A percentile compares a stretch with the other conserved stretches of the same genome.
Evolutionary conservation across 2,888 invertebrate genomes (phyloP).

Genomic region (Antitype chi): DNA sequence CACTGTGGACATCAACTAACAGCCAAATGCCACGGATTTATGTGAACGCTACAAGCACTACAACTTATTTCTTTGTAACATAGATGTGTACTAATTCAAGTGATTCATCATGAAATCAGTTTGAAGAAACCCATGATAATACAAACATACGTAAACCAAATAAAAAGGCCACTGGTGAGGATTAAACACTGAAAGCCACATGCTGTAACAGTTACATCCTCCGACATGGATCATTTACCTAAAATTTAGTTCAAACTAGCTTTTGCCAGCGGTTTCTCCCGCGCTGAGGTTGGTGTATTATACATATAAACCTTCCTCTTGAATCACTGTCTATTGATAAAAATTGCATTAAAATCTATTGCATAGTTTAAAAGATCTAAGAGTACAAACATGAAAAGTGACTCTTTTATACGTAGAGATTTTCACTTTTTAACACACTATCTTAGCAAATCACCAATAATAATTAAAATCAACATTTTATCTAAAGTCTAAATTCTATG

Average conservation of each 20-base stretch:
- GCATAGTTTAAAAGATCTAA: no score
- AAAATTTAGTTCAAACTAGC: neutral
- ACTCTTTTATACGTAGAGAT: no score
- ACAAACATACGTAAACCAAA: neutral
- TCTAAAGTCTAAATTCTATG: neutral
- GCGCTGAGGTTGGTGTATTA: no score
- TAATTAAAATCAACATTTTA: neutral
- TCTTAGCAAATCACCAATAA: neutral
- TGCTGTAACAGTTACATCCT: neutral
- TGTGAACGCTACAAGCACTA: slow-evolving; percentile 4
- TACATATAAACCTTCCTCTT: no score
- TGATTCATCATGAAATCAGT: neutral
- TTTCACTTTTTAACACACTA: neutral
- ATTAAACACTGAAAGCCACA: neutral
- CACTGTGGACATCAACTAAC: slow-evolving; percentile 27
- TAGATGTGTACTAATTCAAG: neutral
- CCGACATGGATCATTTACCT: neutral
- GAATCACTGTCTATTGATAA: no score
- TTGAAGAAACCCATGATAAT: neutral
- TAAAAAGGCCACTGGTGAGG: neutral
- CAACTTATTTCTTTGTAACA: neutral
- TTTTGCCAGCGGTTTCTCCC: no score
- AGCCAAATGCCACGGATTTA: slow-evolving; percentile 22
- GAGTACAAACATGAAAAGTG: no score
- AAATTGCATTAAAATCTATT: no score